Base-by-base conservation (phyloP, 2,797 vertebrate species). In the Kryptopterus vitreolus region DNA sequence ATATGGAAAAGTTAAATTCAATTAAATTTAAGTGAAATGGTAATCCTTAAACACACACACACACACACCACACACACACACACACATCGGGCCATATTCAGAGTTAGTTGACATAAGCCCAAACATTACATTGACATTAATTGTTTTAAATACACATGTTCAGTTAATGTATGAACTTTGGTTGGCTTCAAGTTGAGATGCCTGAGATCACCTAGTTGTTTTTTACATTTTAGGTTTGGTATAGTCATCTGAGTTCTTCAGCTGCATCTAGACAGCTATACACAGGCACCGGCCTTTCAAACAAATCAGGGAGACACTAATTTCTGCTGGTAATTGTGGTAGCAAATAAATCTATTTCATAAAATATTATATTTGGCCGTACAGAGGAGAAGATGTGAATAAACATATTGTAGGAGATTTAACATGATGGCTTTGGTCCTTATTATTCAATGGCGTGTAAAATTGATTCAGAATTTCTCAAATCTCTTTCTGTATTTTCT, bases 221-320 rank as follows among this genome's bases (percentile, higher is more conserved):
- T 63, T 3, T 35, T 10, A 6, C 24, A n/a, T n/a, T n/a, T n/a
- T n/a, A n/a, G n/a, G n/a, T n/a, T n/a, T n/a, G n/a, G 46, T 29
- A 18, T 43, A 48, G 26, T 12, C 0, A 3, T 2, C 20, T 1
- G 15, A 13, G 35, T 7, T 69, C 50, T 48, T 69, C 24, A 29
- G 29, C 20, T 20, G 66, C 26, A 29, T 69, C 66, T 20, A 50
- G 31, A 69, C 46, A 50, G 48, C 43, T 69, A 50, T 50, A 69
- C 66, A 69, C 66, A 69, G 29, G 46, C 24, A 10, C 46, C 48
- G 29, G 24, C 66, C 66, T 69, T 69, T 69, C 48, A 69, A 50
- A 43, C 12, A 46, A 48, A 26, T 50, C 46, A 69, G 66, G 43
- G 66, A 48, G 15, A 26, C 38, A 16, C 20, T 18, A 4, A 46